Base-by-base conservation (phyloP, 2,888 invertebrate species). In the Liodrosophila aerea region DNA sequence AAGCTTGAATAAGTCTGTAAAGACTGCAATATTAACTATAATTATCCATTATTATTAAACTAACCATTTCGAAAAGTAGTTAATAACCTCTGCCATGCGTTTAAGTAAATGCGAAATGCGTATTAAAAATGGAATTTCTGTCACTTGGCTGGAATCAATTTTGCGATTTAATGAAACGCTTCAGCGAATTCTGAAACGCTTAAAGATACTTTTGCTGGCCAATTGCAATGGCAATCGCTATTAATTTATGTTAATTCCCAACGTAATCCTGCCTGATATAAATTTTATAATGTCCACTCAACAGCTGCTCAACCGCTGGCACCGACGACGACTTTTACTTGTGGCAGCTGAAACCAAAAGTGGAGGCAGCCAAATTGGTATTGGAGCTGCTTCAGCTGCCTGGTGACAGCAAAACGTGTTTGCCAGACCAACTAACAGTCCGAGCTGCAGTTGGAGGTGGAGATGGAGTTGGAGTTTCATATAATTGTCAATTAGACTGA, bases 401-500 rank as follows among this genome's bases (percentile, higher is more conserved):
- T 43, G 49, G 43, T 54, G 71, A 73, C 66, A 64, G 60, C 52
- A 43, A 73, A 73, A 83, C 84, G 16, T 45, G 77, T 77, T 81
- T 71, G 5, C 5, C 47, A 30, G 27, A 13, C 58, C 50, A 34
- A 29, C 47, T 5, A 22, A 22, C 45, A 37, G 22, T 12, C 12
- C 3, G 31, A 39, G 39, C 13, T 36, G 37, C 5, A 47, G 37
- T 34, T 13, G 45, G 51, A 22, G 22, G 2, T 13, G 45, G 51
- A 22, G 22, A 4, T 22, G 7, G 22, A 44, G 47, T 30, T 36
- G 29, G 44, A 56, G 62, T 64, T 64, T 46, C 77, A 58, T 61
- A 65, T 74, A 73, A 80, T 73, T 82, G 78, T 74, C 78, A 84
- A 80, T 84, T 74, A 73, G 78, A 69, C 50, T 50, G 54, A 45